Evolutionary conservation across 2,888 invertebrate species (phyloP).

Genomic region (Drosophila nr. fundita): DNA sequence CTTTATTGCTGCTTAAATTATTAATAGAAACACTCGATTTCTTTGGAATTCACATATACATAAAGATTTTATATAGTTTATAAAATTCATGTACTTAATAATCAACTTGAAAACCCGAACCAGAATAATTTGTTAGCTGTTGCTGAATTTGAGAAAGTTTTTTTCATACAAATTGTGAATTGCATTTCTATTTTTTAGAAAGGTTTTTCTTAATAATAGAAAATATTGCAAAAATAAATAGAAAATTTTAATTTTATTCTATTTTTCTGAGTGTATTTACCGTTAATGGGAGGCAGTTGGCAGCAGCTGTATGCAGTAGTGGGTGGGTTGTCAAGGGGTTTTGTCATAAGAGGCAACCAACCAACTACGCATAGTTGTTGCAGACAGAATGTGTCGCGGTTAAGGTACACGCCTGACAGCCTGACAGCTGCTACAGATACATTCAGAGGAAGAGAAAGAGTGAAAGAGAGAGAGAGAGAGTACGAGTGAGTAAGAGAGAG

Average conservation of each 20-base stretch:
- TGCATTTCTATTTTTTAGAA: background rate
- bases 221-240: background rate
- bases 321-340: background rate
- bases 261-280: background rate
- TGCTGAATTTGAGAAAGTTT: too few species aligned
- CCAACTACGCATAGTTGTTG: conserved; percentile 64
- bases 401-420: conserved; percentile 73
- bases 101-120: too few species aligned
- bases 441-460: background rate
- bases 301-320: background rate
- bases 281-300: background rate
- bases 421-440: conserved; percentile 43
- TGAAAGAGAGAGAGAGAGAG: background rate
- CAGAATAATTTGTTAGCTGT: too few species aligned
- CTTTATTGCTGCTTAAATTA: too few species aligned
- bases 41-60: too few species aligned
- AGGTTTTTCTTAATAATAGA: background rate
- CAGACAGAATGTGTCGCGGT: conserved; percentile 72
- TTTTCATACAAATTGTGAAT: background rate
- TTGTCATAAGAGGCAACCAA: conserved; percentile 46
- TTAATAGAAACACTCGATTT: too few species aligned
- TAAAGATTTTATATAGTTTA: too few species aligned
- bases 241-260: background rate
- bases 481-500: background rate
- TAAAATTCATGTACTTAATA: too few species aligned